Base-by-base conservation (phyloP, 2,797 vertebrate species). In the Chrosomus eos region DNA sequence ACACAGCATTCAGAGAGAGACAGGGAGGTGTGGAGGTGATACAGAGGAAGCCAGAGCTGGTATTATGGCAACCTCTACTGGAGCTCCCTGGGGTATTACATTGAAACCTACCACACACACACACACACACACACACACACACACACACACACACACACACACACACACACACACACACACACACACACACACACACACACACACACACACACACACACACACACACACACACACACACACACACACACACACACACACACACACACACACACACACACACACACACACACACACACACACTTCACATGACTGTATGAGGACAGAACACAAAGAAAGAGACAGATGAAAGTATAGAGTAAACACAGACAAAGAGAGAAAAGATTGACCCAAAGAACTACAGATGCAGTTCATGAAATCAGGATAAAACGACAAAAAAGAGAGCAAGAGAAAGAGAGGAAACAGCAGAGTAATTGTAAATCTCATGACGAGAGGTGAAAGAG, bases 31-130 rank as follows among this genome's bases (percentile, higher is more conserved):
- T 53, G 45, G 45, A 23, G 58, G 21, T 33, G 67, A 38, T 53
- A 45, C 68, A 76, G 76, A 78, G 55, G 77, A 78, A 89, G 87
- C 83, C 87, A 93, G 89, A 91, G 87, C 91, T 91, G 93, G 91
- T 94, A 92, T 93, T 92, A 92, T 93, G 93, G 93, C 93, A 94
- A 90, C 94, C 95, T 94, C 94, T 95, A 92, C 91, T 95, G 95
- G 94, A 92, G 88, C 88, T 94, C 94, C 91, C 93, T 28, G 81
- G 90, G 94, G 94, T 94, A 95, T 94, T 94, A 91, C 90, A 91
- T 85, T 66, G 71, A 84, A 80, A 53, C 66, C 81, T 79, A 81
- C 53, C 70, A 60, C 62, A 7, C 23, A 51, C 68, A 36, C 55
- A 55, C 28, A 51, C 55, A 58, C 19, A 19, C 33, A 81, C 71